These are phyloP conservation scores for Poliocrania exsul DNA, from an alignment of 2,797 vertebrate genomes.

Conservation along the genomic window DNA sequence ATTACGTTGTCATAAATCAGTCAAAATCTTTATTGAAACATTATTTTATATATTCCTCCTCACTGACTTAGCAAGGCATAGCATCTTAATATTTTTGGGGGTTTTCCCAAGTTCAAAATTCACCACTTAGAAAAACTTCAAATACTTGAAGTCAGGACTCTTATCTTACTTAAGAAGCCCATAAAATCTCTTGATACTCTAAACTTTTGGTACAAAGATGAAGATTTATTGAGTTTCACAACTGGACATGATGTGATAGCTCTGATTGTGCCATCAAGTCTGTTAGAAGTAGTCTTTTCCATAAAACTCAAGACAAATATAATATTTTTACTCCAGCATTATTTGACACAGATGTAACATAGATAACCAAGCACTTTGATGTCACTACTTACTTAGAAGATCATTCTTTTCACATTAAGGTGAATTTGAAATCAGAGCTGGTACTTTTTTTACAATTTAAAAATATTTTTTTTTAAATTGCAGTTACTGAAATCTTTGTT, in stretches of 20 bases:
- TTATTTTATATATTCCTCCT: neutral
- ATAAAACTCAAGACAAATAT: neutral
- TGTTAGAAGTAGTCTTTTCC: neutral
- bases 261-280: neutral
- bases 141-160: neutral
- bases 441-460: neutral
- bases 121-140: neutral
- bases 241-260: fast-evolving
- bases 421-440: neutral
- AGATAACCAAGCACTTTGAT: neutral
- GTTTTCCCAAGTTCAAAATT: neutral
- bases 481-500: neutral
- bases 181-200: neutral
- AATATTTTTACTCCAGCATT: neutral
- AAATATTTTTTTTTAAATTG: neutral
- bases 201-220: neutral
- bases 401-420: neutral
- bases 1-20: neutral
- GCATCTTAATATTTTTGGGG: neutral
- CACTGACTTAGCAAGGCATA: neutral
- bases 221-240: neutral
- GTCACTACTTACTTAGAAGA: neutral
- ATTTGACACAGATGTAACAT: neutral
- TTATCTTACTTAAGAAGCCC: neutral
- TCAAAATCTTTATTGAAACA: neutral